These are phyloP conservation scores for Onychostoma macrolepis DNA, from an alignment of 2,113 vertebrate genomes.

Conservation along the genomic window DNA sequence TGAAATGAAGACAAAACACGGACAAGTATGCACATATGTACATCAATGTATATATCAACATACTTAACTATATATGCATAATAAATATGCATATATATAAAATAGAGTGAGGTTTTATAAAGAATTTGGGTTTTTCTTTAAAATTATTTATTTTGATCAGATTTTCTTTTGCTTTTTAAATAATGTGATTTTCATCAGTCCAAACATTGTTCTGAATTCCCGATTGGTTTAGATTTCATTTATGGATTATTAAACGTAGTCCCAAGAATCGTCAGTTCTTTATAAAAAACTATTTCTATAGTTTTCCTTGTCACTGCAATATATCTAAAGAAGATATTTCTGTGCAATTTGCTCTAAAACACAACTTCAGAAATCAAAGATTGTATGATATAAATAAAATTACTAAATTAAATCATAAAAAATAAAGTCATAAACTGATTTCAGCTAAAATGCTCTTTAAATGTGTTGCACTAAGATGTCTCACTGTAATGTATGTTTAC, in stretches of 20 bases:
- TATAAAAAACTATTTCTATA: conserved; percentile 76
- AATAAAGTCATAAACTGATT: neutral
- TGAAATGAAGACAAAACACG: conserved; percentile 68
- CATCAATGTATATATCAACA: conserved; percentile 65
- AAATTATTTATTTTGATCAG: neutral
- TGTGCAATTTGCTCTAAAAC: conserved; percentile 14
- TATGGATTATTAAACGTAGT: conserved; percentile 54
- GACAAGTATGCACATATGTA: conserved; percentile 70
- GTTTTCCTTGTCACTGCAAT: conserved; percentile 62
- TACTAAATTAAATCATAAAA: neutral
- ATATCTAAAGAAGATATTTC: conserved; percentile 75
- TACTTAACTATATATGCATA: conserved; percentile 77
- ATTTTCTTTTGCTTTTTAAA: conserved; percentile 52
- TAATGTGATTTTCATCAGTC: conserved; percentile 55
- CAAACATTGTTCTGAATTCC: conserved; percentile 62
- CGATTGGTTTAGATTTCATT: conserved; percentile 21
- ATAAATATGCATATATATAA: conserved; percentile 77
- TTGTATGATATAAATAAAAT: neutral
- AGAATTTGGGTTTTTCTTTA: conserved; percentile 63
- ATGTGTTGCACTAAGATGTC: neutral
- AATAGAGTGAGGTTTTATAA: conserved; percentile 81
- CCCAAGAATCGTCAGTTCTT: conserved; percentile 71
- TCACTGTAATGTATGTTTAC: neutral
- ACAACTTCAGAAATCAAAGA: conserved; percentile 7
- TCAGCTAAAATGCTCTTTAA: conserved; percentile 25